These are phyloP conservation scores for Cheilosia urbana DNA, from an alignment of 2,888 invertebrate species.

Conservation along the genomic window DNA sequence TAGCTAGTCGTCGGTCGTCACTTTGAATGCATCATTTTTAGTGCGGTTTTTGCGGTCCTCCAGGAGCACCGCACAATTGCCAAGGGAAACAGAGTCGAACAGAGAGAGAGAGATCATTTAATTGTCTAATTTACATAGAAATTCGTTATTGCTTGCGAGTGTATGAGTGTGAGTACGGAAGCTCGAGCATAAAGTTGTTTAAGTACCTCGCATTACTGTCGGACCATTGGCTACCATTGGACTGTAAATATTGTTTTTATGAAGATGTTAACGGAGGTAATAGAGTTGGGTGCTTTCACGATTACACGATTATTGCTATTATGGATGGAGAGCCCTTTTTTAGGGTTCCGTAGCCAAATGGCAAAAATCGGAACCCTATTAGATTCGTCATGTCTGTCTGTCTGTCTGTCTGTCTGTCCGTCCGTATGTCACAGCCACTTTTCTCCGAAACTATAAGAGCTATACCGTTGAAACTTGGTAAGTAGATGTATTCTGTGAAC, in stretches of 20 bases:
- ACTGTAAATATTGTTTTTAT: constrained; percentile 42
- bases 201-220: constrained; percentile 46
- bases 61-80: constrained; percentile 1
- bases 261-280: constrained; percentile 55
- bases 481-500: too few species aligned
- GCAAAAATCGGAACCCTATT: too few species aligned
- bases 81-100: constrained; percentile 19
- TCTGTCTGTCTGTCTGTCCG: too few species aligned
- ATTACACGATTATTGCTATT: constrained; percentile 16
- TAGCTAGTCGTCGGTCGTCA: neutral
- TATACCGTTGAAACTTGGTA: too few species aligned
- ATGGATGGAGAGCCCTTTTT: neutral
- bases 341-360: too few species aligned
- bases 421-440: too few species aligned
- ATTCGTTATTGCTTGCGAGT: constrained; percentile 54
- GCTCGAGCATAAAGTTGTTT: constrained; percentile 53
- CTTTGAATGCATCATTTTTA: constrained; percentile 67
- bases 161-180: constrained; percentile 32
- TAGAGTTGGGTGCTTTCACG: constrained; percentile 16
- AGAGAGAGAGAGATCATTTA: constrained; percentile 47
- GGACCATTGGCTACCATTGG: constrained; percentile 42
- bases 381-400: too few species aligned
- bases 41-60: constrained; percentile 58
- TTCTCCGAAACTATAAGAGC: too few species aligned
- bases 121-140: constrained; percentile 74